Conservation (phyloP, 2,797 vertebrate species). For the Acomys russatus region DNA sequence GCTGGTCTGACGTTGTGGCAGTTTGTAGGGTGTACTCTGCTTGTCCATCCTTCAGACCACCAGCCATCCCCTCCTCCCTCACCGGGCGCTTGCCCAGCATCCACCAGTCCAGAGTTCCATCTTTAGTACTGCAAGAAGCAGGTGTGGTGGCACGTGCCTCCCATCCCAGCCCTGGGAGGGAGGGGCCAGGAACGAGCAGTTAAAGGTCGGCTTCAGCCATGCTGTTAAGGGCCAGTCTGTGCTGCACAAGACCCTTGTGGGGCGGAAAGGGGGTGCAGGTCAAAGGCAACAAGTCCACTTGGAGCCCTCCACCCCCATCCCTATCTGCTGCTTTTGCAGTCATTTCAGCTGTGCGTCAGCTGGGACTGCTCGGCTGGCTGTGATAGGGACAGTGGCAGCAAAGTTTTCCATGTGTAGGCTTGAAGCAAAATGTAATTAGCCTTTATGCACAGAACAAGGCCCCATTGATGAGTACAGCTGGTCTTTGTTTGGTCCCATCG, state of each 20-base stretch:
- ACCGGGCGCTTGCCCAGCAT: neutral
- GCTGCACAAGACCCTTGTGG: neutral
- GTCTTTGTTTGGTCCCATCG: conserved; percentile 92
- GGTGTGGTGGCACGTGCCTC: neutral
- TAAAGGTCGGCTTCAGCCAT: neutral
- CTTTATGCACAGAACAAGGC: conserved; percentile 94
- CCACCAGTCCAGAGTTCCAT: neutral
- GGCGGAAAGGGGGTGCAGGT: neutral
- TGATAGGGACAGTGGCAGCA: conserved; percentile 87
- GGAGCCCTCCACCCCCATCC: neutral
- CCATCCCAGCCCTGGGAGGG: no score
- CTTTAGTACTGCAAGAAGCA: neutral
- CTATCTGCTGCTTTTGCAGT: conserved; percentile 71
- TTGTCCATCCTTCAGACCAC: neutral
- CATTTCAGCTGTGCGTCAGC: conserved; percentile 85
- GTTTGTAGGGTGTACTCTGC: neutral
- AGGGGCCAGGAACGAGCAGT: neutral
- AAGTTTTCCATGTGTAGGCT: conserved; percentile 94
- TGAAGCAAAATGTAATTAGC: conserved; percentile 94
- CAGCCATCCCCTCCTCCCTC: neutral
- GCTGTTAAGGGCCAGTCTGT: neutral
- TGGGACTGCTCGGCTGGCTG: conserved; percentile 87
- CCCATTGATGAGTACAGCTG: conserved; percentile 95
- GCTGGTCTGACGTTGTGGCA: neutral
- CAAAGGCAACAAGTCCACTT: conserved; percentile 74